Evolutionary conservation across 2,888 invertebrate species (phyloP), one percentile per base, ranked within the genome.

Genomic region (Apamea sordens): DNA sequence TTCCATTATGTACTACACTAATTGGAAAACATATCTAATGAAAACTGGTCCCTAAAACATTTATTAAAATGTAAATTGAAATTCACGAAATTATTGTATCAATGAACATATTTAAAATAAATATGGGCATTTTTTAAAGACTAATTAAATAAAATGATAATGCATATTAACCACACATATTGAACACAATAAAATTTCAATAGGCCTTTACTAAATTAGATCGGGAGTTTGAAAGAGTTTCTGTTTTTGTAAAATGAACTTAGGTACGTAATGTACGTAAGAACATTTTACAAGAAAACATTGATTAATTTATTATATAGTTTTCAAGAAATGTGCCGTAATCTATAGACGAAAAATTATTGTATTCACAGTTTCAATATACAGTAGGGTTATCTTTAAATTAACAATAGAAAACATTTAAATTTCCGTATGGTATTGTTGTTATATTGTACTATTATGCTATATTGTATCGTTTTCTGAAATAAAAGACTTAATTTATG

Each of bases 401-500:
- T 91, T 91, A 91, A 91, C 92, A 93, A 93, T 92, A 93, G 91
- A 80, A 32, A 67, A 84, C 86, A 75, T 85, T 84, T 85, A 86
- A 89, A 89, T 93, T 94, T 94, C 93, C 92, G 93, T 94, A 94
- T 93, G 94, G 94, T 95, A 95, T 95, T 95, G 94, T 96, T 96
- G 94, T 95, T 95, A 95, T 93, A 94, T 93, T 94, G 92, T 94
- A 95, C 93, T 95, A 94, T 94, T 95, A 95, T 93, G 96, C 96
- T 96, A 95, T 95, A 95, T 96, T 96, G 95, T 96, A 96, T 96
- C 94, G 95, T 96, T 96, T 96, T 96, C 94, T 95, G 94, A 95
- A 95, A 96, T 96, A 96, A 96, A 96, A 95, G 94, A 96, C 95
- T 96, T 96, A 95, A 96, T 95, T 96, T 95, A 95, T 94, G 93